phyloP scores from a whole-genome alignment of 2,113 vertebrate species.

The Podiceps cristatus region DNA sequence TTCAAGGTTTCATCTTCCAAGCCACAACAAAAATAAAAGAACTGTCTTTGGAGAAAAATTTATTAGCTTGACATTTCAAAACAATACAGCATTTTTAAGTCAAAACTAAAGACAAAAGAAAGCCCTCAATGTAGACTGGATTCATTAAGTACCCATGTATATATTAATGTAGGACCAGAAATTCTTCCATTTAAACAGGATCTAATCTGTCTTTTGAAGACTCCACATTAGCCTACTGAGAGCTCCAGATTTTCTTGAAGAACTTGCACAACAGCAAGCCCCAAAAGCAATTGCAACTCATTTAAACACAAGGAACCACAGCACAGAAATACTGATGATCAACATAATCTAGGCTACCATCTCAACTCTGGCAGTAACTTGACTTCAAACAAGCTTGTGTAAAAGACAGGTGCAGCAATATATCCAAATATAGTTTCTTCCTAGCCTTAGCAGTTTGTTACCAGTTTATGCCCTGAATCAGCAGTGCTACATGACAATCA shows the following conservation, averaged over 20 bases:
- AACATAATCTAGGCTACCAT: not conserved
- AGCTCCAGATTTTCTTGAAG: not conserved
- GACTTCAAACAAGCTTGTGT: not conserved
- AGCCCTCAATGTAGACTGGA: not conserved
- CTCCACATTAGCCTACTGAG: not conserved
- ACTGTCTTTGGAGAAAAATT: not conserved
- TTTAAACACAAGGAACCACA: not conserved
- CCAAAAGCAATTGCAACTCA: not conserved
- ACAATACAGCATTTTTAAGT: conserved; percentile 12
- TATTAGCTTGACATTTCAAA: conserved; percentile 27
- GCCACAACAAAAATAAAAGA: not conserved
- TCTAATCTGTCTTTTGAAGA: not conserved
- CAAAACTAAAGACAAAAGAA: not conserved
- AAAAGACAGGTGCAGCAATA: not conserved
- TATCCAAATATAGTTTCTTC: not conserved
- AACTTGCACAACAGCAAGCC: not conserved
- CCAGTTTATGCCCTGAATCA: not conserved
- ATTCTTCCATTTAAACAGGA: not conserved
- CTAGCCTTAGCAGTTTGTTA: not conserved
- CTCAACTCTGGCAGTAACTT: not conserved
- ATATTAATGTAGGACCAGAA: not conserved
- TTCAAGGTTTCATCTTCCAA: conserved; percentile 20
- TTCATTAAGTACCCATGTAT: not conserved
- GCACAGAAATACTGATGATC: not conserved
- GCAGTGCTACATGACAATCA: not conserved